A percentile compares a stretch with the other conserved stretches of the same genome.
phyloP scores from a whole-genome alignment of 2,888 invertebrate species.

The Pediacus dermestoides region DNA sequence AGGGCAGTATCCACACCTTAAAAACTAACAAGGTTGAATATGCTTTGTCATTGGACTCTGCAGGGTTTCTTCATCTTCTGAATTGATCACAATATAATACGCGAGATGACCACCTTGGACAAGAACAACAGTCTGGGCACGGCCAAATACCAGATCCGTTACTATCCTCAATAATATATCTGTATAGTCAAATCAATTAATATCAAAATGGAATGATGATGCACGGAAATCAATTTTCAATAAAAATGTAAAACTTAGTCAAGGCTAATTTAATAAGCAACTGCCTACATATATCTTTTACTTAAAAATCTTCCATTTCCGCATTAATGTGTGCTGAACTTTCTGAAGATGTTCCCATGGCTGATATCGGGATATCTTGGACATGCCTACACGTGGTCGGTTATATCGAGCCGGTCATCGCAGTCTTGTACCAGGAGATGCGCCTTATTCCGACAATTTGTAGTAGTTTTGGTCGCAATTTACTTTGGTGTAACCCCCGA shows the following conservation, averaged over 20 bases:
- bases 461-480: too few species aligned
- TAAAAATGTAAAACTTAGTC: too few species aligned
- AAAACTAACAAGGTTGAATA: slow-evolving; percentile 37
- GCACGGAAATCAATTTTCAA: too few species aligned
- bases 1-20: slow-evolving; percentile 37
- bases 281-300: too few species aligned
- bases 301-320: slow-evolving; percentile 1
- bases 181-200: too few species aligned
- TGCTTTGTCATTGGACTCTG: slow-evolving; percentile 33
- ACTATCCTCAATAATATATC: slow-evolving; percentile 3
- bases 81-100: slow-evolving; percentile 24
- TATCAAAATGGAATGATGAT: too few species aligned
- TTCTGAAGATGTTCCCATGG: slow-evolving; percentile 40
- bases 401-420: slow-evolving; percentile 43
- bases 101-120: slow-evolving; percentile 23
- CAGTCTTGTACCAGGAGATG: slow-evolving; percentile 15
- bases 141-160: slow-evolving; percentile 15
- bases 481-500: too few species aligned
- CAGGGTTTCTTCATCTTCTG: slow-evolving; percentile 22
- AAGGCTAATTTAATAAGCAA: too few species aligned
- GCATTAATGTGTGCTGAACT: slow-evolving; percentile 1
- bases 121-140: slow-evolving; percentile 24
- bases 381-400: slow-evolving; percentile 48
- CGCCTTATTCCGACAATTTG: slow-evolving; percentile 5
- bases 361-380: slow-evolving; percentile 37